Percentiles rank a stretch among this genome's conserved stretches.
Evolutionary conservation across 2,797 vertebrate species (phyloP).

Genomic region (Esox masquinongy): DNA sequence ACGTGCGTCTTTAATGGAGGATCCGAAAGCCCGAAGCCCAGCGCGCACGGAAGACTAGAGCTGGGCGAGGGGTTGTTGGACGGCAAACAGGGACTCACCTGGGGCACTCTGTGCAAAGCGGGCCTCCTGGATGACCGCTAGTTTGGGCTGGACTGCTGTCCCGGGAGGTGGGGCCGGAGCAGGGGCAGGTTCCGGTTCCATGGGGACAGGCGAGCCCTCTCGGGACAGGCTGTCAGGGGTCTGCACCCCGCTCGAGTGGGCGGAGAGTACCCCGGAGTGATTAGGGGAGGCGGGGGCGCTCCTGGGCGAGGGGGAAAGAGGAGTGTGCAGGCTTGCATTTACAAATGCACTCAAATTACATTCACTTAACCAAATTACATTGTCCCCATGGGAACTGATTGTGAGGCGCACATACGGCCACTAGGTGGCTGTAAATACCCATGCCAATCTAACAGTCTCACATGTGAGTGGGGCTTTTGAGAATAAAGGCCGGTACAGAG

Average conservation of each 20-base stretch:
- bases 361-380: neutral
- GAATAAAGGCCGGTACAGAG: too few relatives aligned
- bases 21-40: neutral
- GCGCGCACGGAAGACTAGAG: too few relatives aligned
- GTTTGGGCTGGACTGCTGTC: slow-evolving; percentile 83
- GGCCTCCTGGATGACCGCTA: slow-evolving; percentile 94
- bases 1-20: neutral
- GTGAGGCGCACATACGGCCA: neutral
- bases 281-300: slow-evolving; percentile 96
- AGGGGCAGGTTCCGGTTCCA: slow-evolving; percentile 77
- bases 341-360: neutral
- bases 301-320: slow-evolving; percentile 66
- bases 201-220: slow-evolving; percentile 92
- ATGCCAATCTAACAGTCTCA: neutral
- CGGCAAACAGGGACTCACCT: slow-evolving; percentile 70
- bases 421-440: neutral
- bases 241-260: slow-evolving; percentile 94
- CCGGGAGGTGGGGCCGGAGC: slow-evolving; percentile 46
- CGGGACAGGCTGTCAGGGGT: slow-evolving; percentile 95
- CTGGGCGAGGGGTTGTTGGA: neutral
- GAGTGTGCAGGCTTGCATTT: neutral
- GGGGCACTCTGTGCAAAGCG: slow-evolving; percentile 91
- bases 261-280: slow-evolving; percentile 92
- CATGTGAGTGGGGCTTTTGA: too few relatives aligned
- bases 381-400: neutral